These are phyloP conservation scores for Guaruba guarouba DNA, from an alignment of 2,113 vertebrate genomes.

Conservation along the genomic window DNA sequence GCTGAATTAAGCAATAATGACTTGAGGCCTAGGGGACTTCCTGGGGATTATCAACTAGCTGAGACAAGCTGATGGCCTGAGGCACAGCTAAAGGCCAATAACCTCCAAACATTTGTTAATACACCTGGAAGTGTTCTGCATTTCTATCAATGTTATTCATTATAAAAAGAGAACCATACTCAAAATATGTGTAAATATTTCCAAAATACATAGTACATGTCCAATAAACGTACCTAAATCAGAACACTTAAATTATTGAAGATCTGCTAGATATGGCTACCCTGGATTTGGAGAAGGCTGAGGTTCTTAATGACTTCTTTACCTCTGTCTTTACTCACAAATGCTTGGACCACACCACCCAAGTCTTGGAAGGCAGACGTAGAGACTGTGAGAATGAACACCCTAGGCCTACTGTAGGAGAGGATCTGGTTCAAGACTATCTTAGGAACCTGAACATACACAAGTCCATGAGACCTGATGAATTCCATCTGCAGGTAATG, in stretches of 20 bases:
- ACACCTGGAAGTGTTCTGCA: not conserved
- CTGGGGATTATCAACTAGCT: not conserved
- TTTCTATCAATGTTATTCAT: not conserved
- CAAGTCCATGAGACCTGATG: too few relatives aligned
- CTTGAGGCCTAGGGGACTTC: conserved; percentile 11
- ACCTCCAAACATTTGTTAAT: conserved; percentile 5
- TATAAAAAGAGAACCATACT: not conserved
- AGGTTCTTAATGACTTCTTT: too few relatives aligned
- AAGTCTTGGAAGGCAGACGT: too few relatives aligned
- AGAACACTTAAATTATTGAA: not conserved
- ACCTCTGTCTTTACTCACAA: too few relatives aligned
- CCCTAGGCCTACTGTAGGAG: too few relatives aligned
- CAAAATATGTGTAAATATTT: not conserved
- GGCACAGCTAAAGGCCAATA: conserved; percentile 47
- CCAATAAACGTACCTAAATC: not conserved
- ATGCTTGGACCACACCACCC: too few relatives aligned
- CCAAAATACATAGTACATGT: not conserved
- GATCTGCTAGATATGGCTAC: not conserved
- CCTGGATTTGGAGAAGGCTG: too few relatives aligned
- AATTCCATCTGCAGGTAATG: too few relatives aligned
- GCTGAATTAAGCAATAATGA: conserved; percentile 39
- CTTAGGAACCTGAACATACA: too few relatives aligned
- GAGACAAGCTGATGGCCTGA: conserved; percentile 30
- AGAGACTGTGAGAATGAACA: too few relatives aligned
- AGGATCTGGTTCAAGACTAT: too few relatives aligned